phyloP scores from a whole-genome alignment of 2,888 invertebrate species.

The Argyresthia goedartella region DNA sequence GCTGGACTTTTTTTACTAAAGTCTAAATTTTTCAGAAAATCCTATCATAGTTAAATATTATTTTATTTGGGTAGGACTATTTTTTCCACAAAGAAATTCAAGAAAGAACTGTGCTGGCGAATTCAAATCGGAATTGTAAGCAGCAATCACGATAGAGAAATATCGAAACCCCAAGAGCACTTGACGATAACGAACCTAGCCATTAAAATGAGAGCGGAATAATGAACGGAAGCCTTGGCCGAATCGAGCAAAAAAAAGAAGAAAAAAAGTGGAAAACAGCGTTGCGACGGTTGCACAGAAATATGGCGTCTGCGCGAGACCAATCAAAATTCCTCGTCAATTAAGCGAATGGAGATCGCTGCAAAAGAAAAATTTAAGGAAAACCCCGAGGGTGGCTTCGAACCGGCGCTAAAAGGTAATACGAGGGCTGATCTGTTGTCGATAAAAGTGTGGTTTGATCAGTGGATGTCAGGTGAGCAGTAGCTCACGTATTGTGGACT shows the following conservation, averaged over 20 bases:
- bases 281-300: conserved; percentile 60
- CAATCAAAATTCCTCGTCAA: conserved; percentile 71
- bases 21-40: too few species aligned
- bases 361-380: conserved; percentile 68
- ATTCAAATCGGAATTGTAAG: too few species aligned
- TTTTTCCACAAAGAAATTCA: too few species aligned
- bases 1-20: too few species aligned
- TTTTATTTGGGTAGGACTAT: too few species aligned
- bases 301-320: conserved; percentile 55
- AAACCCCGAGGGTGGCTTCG: conserved; percentile 57
- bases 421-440: conserved; percentile 18
- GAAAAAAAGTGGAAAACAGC: conserved; percentile 25
- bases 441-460: conserved; percentile 2
- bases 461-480: too few species aligned
- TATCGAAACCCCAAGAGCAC: conserved; percentile 39
- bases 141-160: conserved; percentile 20
- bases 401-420: conserved; percentile 11
- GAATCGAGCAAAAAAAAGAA: conserved; percentile 32
- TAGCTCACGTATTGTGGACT: too few species aligned
- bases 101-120: too few species aligned
- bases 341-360: conserved; percentile 64
- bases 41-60: too few species aligned
- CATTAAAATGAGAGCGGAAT: conserved; percentile 68
- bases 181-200: conserved; percentile 60
- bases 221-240: conserved; percentile 46